Conservation (phyloP, 2,888 invertebrate species). For the Tiliacea citrago region DNA sequence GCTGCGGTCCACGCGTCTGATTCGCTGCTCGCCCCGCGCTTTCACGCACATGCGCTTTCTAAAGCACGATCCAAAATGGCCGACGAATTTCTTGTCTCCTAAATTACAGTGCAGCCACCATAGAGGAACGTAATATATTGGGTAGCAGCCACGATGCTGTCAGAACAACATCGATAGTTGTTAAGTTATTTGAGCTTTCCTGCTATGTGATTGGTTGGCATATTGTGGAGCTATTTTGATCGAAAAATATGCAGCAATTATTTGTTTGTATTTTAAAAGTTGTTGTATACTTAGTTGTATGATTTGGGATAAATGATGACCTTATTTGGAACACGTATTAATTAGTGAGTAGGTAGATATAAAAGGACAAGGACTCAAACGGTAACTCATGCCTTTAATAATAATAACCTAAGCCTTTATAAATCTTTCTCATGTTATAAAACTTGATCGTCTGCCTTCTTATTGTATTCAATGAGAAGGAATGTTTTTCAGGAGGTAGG, state of each 20-base stretch:
- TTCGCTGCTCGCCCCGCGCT: slow-evolving; percentile 78
- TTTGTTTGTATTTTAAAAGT: not conserved
- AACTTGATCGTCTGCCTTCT: too few relatives aligned
- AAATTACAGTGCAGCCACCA: slow-evolving; percentile 44
- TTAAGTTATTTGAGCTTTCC: slow-evolving; percentile 11
- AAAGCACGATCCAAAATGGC: slow-evolving; percentile 78
- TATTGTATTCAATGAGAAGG: too few relatives aligned
- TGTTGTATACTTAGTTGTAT: not conserved
- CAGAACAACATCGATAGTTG: slow-evolving; percentile 21
- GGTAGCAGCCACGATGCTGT: slow-evolving; percentile 12
- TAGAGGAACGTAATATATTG: too few relatives aligned
- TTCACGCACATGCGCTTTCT: slow-evolving; percentile 81
- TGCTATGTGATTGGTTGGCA: slow-evolving; percentile 34
- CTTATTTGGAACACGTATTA: not conserved
- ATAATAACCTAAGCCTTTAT: not conserved
- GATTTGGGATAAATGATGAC: not conserved
- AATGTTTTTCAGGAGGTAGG: too few relatives aligned
- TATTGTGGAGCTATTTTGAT: slow-evolving; percentile 17
- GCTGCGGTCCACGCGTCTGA: slow-evolving; percentile 69
- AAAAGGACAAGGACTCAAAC: not conserved
- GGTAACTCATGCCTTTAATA: not conserved
- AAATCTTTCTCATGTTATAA: not conserved
- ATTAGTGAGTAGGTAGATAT: not conserved
- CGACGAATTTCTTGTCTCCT: slow-evolving; percentile 40
- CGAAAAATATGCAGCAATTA: too few relatives aligned